Conservation (phyloP, 2,113 vertebrate species). For the Phylloscopus whistleri region DNA sequence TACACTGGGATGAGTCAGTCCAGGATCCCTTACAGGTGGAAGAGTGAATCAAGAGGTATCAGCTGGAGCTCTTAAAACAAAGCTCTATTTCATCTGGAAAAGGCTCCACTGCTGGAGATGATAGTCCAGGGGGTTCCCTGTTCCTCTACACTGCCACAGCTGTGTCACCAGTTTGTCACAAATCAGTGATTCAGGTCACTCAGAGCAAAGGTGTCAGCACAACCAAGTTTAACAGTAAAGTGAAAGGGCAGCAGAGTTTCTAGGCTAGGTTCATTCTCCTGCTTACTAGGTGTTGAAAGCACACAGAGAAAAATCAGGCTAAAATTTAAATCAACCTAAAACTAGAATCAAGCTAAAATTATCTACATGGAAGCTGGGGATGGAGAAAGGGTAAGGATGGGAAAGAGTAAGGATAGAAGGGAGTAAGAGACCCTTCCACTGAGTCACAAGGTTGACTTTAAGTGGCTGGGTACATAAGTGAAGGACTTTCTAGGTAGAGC, state of each 20-base stretch:
- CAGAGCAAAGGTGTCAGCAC: neutral
- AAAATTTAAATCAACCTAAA: neutral
- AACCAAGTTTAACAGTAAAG: neutral
- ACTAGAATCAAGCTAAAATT: neutral
- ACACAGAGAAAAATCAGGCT: neutral
- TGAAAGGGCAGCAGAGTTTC: neutral
- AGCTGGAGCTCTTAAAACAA: neutral
- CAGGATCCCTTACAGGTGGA: neutral
- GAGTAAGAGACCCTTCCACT: neutral
- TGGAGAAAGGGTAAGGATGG: neutral
- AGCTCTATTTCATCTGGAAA: neutral
- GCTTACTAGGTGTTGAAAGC: neutral
- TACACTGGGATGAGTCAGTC: neutral
- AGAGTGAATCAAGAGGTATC: neutral
- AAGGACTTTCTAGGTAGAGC: neutral
- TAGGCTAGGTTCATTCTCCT: neutral
- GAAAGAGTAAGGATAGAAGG: neutral
- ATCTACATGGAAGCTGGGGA: neutral
- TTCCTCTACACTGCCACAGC: fast-evolving
- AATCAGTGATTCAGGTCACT: neutral
- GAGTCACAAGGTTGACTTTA: neutral
- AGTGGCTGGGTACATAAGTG: neutral
- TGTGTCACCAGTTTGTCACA: neutral
- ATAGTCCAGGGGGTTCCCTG: neutral
- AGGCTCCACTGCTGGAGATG: fast-evolving